Evolutionary conservation across 2,113 vertebrate species (phyloP), one percentile per base, ranked within the genome.

Genomic region (Oxyura jamaicensis): DNA sequence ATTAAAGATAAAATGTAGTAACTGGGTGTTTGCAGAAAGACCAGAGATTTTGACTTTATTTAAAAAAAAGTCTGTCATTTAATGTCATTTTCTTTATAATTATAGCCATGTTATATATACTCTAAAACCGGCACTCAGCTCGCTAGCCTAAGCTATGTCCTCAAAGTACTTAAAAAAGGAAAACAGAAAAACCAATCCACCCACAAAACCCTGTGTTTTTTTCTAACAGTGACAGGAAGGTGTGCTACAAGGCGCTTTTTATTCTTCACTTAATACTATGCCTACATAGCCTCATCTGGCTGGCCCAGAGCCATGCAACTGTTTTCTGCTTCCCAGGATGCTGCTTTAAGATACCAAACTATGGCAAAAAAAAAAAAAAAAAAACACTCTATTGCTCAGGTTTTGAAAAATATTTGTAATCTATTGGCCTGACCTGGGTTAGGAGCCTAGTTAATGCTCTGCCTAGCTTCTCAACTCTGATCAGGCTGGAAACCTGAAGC

Each of bases 1-100:
- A 74, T 0, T 0, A 68, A 75, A 69, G 69, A 28, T 12, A 82
- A 76, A 87, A 85, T 14, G 31, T 50, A 83, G 0, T 44, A 73
- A 42, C 10, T 3, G 14, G 48, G 13, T 25, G 29, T 31, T 93
- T 94, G 33, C 29, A 60, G 59, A 71, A 80, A 71, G 25, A 83
- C 26, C 23, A 1, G 12, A 16, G 17, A 17, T 83, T 66, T 28
- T 69, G 7, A 63, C 4, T 18, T 21, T 41, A 59, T 77, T 60
- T n/a, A 4, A 0, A 39, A 58, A 66, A 62, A 65, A 2, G 8
- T 22, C 31, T 59, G 44, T 14, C 46, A 66, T 13, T 52, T 50
- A 23, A 13, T 13, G 18, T 23, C 5, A 60, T n/a, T 80, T 62
- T 82, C 33, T 48, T 17, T n/a, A 9, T 46, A 26, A 87, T 53